Evolutionary conservation across 2,888 invertebrate species (phyloP).

Genomic region (Drosophila nigricruria): DNA sequence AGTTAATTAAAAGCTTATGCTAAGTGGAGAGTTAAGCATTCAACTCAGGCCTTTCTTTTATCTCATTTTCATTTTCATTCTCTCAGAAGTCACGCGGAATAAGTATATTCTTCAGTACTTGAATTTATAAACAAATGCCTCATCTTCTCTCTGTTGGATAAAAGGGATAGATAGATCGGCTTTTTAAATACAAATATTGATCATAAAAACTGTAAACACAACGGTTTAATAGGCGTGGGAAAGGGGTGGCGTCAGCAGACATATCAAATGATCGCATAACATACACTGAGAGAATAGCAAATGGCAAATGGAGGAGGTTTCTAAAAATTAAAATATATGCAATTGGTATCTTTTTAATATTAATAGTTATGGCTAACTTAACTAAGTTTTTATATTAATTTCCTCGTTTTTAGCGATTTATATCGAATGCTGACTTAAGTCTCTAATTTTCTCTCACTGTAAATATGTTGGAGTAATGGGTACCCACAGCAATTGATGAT

Average conservation of each 20-base stretch:
- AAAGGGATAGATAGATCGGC: neutral
- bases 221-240: constrained; percentile 42
- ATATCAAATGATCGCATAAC: constrained; percentile 18
- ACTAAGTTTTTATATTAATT: neutral
- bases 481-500: constrained; percentile 40
- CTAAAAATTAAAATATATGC: no score
- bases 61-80: neutral
- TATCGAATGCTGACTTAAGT: neutral
- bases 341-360: no score
- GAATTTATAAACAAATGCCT: constrained; percentile 7
- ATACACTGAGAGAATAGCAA: constrained; percentile 2
- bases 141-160: neutral
- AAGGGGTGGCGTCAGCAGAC: constrained; percentile 24
- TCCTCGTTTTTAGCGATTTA: no score
- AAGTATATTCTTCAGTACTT: neutral
- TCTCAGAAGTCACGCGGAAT: neutral
- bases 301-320: no score
- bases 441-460: constrained; percentile 1
- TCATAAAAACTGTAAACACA: constrained; percentile 39
- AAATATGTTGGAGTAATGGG: neutral
- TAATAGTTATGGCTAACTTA: no score
- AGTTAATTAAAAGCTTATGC: neutral
- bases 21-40: neutral
- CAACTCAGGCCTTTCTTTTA: neutral
- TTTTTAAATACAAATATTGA: constrained; percentile 39